These are phyloP conservation scores for Drosophila silvestris DNA, from an alignment of 2,888 invertebrate genomes.

Conservation along the genomic window DNA sequence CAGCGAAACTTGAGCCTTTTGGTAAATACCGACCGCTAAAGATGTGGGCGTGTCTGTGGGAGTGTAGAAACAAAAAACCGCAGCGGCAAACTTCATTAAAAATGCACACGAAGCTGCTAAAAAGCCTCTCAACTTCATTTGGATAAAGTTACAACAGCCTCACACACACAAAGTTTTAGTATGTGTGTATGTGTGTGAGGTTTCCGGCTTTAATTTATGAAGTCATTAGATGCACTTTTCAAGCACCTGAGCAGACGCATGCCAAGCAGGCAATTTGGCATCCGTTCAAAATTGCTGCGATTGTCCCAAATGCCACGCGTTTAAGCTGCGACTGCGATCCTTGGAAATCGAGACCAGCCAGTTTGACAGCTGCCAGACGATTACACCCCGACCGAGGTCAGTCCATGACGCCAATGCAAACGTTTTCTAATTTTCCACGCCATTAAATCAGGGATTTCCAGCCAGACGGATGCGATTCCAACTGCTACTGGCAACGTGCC, in stretches of 20 bases:
- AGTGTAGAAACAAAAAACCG: constrained; percentile 47
- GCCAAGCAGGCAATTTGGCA: constrained; percentile 50
- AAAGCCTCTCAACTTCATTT: constrained; percentile 53
- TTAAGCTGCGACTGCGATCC: constrained; percentile 26
- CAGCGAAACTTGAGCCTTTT: constrained; percentile 65
- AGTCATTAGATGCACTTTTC: constrained; percentile 72
- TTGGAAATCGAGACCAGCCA: constrained; percentile 66
- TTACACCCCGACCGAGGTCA: constrained; percentile 16
- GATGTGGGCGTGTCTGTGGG: constrained; percentile 54
- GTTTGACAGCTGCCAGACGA: constrained; percentile 64
- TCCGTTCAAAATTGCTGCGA: constrained; percentile 45
- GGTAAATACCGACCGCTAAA: constrained; percentile 64
- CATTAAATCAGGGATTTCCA: constrained; percentile 75
- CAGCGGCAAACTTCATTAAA: constrained; percentile 70
- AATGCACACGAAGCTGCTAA: constrained; percentile 62
- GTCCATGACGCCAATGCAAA: constrained; percentile 56
- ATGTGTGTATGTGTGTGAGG: constrained; percentile 8
- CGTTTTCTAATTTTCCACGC: constrained; percentile 83
- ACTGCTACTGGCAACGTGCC: constrained; percentile 55
- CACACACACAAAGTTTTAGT: background rate
- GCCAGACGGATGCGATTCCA: constrained; percentile 60
- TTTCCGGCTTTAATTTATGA: constrained; percentile 63
- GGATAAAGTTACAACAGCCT: constrained; percentile 37
- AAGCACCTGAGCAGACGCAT: constrained; percentile 57
- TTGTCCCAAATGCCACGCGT: constrained; percentile 53